Conservation (phyloP, 2,113 vertebrate species). For the Hydrochoerus hydrochaeris region DNA sequence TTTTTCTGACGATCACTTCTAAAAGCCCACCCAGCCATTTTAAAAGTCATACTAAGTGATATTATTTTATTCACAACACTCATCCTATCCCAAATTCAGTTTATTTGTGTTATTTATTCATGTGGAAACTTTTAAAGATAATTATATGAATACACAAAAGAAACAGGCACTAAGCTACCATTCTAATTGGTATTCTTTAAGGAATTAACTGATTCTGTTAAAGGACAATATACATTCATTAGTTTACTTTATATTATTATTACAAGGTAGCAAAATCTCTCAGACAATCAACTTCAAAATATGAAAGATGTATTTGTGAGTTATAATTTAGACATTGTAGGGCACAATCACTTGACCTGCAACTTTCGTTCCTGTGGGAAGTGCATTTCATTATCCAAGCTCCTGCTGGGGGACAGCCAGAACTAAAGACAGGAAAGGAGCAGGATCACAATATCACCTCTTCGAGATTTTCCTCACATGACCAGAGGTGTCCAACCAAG, state of each 20-base stretch:
- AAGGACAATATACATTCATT: background rate
- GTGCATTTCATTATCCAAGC: no score
- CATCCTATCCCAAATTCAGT: background rate
- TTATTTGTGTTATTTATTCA: background rate
- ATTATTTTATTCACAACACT: background rate
- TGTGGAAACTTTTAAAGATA: background rate
- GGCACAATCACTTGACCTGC: background rate
- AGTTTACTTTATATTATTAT: background rate
- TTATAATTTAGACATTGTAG: background rate
- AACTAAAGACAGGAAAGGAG: background rate
- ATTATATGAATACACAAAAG: background rate
- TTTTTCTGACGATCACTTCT: background rate
- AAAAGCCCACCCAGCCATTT: background rate
- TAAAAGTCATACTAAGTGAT: background rate
- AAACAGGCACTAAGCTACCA: background rate
- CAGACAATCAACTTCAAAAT: background rate
- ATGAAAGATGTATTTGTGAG: background rate
- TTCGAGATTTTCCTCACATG: accelerated
- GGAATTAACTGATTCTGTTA: background rate
- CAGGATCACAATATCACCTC: no score
- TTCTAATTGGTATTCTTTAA: background rate
- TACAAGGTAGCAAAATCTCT: background rate
- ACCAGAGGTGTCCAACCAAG: no score
- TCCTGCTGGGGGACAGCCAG: background rate
- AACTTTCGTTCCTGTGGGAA: background rate